Conservation (phyloP, 2,113 vertebrate species). For the Clarias magur region DNA sequence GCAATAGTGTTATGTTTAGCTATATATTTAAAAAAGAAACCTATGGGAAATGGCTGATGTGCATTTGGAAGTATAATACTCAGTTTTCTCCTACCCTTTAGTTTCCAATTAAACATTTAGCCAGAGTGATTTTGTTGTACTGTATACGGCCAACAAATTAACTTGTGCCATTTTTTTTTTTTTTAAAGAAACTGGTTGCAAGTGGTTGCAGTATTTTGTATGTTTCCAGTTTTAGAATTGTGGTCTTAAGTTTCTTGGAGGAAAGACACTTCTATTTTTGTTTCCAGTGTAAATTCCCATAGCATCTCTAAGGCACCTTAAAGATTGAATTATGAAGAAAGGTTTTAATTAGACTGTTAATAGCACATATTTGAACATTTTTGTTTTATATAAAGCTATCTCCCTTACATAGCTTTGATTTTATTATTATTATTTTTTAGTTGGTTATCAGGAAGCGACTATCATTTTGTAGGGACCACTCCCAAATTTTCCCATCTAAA, state of each 20-base stretch:
- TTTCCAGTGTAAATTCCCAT: background rate
- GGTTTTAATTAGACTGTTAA: conserved; percentile 31
- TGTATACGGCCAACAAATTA: background rate
- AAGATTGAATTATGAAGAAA: background rate
- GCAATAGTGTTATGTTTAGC: conserved; percentile 23
- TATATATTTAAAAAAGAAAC: background rate
- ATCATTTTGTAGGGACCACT: background rate
- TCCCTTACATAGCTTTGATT: background rate
- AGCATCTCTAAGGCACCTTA: background rate
- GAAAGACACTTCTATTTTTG: background rate
- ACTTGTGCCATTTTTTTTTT: conserved; percentile 1
- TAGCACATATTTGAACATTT: conserved; percentile 6
- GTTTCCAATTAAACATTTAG: conserved; percentile 19
- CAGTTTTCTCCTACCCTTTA: background rate
- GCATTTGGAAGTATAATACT: conserved; percentile 2
- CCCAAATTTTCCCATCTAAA: background rate
- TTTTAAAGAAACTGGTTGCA: background rate
- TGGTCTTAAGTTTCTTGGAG: background rate
- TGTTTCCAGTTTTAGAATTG: background rate
- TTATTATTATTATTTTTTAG: background rate
- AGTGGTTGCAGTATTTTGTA: background rate
- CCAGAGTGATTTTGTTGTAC: conserved; percentile 18
- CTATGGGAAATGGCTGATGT: conserved; percentile 7
- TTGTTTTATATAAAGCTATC: background rate
- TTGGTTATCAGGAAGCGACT: background rate